Evolutionary conservation across 2,113 vertebrate species (phyloP), one percentile per base, ranked within the genome.

Genomic region (Ctenomys sociabilis): DNA sequence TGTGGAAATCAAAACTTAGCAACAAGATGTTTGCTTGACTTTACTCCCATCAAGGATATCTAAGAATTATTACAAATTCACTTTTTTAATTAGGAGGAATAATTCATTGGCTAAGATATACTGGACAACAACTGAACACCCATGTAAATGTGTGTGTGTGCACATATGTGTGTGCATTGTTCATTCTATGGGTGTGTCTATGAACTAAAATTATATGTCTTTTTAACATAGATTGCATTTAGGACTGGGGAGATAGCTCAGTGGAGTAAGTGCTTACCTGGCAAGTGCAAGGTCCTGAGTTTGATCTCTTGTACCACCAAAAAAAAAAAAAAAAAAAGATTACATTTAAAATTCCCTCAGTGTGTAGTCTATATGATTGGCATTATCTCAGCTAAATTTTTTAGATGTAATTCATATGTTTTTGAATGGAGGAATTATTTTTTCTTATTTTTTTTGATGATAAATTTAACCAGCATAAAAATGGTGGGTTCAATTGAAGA

Each of bases 401-500:
- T 94, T 57, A 87, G 94, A 28, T 85, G 24, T 78, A 54, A 83
- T 87, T 32, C 24, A 13, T 59, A n/a, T 35, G 49, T 59, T 64
- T 91, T 35, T 82, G 72, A 82, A 64, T 12, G 40, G 45, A 85
- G 72, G 49, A 66, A 49, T 66, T 80, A n/a, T 19, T 66, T 81
- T 75, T 85, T 61, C 30, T 88, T 66, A 9, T 92, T 95, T 94
- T 95, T 94, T 52, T 70, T n/a, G 11, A 75, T 84, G 70, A 91
- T 90, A 87, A 84, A 37, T 80, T 93, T 94, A 97, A 95, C 90
- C 73, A 87, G 85, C 94, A 43, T 95, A 97, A 93, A 92, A 92
- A 63, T 70, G 75, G 91, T 94, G 93, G 66, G 82, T 95, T 95
- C 68, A 84, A 49, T 75, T 59, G 91, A 57, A 9, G 40, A 91